Evolutionary conservation across 2,113 vertebrate species (phyloP).

Genomic region (Gnathonemus longibarbis): DNA sequence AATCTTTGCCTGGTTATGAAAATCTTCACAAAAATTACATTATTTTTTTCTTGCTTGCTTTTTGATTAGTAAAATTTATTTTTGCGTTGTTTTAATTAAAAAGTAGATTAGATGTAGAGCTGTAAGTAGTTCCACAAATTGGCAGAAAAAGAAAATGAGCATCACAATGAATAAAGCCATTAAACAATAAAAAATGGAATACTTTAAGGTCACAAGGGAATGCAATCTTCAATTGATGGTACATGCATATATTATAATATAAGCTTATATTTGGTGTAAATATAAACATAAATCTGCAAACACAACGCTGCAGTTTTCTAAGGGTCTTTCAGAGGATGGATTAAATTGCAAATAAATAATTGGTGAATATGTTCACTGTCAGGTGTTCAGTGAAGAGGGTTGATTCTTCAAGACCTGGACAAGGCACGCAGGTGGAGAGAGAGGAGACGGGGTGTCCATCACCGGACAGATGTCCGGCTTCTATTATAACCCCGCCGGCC

Average conservation of each 20-base stretch:
- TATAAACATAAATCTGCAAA: not conserved
- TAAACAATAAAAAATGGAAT: not conserved
- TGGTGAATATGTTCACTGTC: not conserved
- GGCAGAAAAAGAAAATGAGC: not conserved
- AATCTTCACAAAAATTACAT: not conserved
- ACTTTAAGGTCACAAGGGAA: not conserved
- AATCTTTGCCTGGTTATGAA: not conserved
- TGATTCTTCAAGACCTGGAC: not conserved
- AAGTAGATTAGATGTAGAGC: not conserved
- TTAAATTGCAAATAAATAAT: not conserved
- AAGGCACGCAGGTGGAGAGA: not conserved
- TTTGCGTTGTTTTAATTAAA: not conserved
- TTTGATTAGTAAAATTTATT: not conserved
- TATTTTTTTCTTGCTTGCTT: not conserved
- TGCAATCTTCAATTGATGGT: not conserved
- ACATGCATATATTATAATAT: not conserved
- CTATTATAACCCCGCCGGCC: constrained; percentile 22
- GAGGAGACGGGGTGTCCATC: not conserved
- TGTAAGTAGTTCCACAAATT: not conserved
- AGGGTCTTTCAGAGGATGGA: not conserved
- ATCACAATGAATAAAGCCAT: not conserved
- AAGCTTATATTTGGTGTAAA: not conserved
- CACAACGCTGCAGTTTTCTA: not conserved
- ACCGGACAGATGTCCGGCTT: constrained; percentile 30
- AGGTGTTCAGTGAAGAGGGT: not conserved